Base-by-base conservation (phyloP, 2,888 invertebrate genomes). In the Cerceris ruficornis region DNA sequence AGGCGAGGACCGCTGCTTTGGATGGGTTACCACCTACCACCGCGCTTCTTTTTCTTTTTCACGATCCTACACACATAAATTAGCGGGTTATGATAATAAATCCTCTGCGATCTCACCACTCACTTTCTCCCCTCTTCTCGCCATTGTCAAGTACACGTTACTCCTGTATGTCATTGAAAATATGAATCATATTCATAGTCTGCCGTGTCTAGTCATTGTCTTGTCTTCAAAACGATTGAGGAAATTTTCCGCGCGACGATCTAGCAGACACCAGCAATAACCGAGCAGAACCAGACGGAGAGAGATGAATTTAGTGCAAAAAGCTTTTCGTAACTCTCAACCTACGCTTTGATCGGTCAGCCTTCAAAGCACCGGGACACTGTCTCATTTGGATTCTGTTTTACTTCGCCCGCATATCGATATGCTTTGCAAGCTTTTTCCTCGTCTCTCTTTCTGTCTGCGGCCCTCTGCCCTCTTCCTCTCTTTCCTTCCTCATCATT, bases 381-480 rank as follows among this genome's bases (percentile, higher is more conserved):
- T 88, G 88, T 89, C 90, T 90, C 89, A 89, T 89, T 89, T 88
- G 88, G 87, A 90, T 90, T 89, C 88, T 87, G 88, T 89, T 90
- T 90, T 87, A 90, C 87, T 88, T 86, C 86, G 82, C 89, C 90
- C 90, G 89, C 89, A 90, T 90, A 89, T 90, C 88, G 88, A 87
- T 89, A 88, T 88, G 81, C 86, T 70, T n/a, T 7, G 52, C 46
- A 6, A 71, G 66, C 73, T 74, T 73, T 82, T 78, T 74, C 69
- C 73, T 73, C 69, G 17, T 59, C 73, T 69, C 17, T 28, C 28
- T 28, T 28, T 28, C 28, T 28, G 28, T 28, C 6, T 59, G 7
- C 67, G 46, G 46, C 39, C 70, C 57, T 11, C 14, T 59, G 42
- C 14, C 58, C 62, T 62, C 59, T 43, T 52, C 57, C 55, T 52